These are phyloP conservation scores for Fragum sueziense DNA, from an alignment of 2,888 invertebrate genomes.

Conservation along the genomic window DNA sequence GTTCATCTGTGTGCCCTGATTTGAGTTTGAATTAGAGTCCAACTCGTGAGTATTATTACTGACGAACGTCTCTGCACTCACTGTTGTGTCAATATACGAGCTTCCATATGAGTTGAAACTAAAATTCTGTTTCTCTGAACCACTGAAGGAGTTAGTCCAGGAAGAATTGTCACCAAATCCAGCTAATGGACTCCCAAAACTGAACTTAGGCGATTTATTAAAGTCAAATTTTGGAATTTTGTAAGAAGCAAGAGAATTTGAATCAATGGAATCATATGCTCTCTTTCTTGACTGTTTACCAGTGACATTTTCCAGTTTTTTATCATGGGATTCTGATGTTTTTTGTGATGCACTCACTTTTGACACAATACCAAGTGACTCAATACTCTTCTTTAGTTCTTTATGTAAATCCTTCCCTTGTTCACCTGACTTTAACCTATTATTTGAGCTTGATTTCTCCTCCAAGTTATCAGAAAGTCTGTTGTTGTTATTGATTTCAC, in stretches of 20 bases:
- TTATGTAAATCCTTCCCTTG: background rate
- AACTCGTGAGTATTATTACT: background rate
- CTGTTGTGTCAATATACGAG: background rate
- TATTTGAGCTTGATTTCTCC: background rate
- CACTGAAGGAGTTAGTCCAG: background rate
- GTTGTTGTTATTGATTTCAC: background rate
- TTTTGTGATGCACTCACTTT: background rate
- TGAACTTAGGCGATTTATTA: background rate
- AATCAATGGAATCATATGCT: background rate
- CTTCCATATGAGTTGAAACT: background rate
- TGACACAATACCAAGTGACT: background rate
- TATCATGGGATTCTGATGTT: background rate
- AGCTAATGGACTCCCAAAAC: background rate
- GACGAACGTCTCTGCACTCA: background rate
- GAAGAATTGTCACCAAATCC: background rate
- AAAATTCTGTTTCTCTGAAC: background rate
- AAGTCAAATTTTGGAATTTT: conserved; percentile 12
- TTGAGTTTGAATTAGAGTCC: too few relatives aligned
- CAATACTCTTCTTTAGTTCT: background rate
- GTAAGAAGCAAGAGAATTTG: background rate
- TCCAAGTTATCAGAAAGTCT: background rate
- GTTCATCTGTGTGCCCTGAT: background rate
- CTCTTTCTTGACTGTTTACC: background rate
- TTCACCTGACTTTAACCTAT: background rate
- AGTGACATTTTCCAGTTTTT: background rate